Conservation (phyloP, 1,140 invertebrate genomes). For the Sinella curviseta region DNA sequence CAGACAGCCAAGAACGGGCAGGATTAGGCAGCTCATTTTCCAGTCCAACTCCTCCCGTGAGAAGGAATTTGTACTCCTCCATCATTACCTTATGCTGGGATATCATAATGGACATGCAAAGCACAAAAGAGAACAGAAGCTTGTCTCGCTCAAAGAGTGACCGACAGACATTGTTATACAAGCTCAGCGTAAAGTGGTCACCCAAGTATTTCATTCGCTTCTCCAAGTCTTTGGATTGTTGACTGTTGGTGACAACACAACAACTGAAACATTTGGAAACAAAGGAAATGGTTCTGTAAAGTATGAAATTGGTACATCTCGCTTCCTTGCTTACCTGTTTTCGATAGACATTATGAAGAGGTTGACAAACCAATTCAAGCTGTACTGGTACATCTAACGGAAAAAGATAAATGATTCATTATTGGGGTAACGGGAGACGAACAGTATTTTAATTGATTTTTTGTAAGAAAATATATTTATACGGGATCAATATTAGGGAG, state of each 20-base stretch:
- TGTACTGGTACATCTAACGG: slow-evolving; percentile 62
- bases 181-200: slow-evolving; percentile 60
- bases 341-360: slow-evolving; percentile 76
- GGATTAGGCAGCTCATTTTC: slow-evolving; percentile 53
- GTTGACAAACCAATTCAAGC: slow-evolving; percentile 62
- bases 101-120: slow-evolving; percentile 44
- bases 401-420: neutral
- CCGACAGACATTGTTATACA: slow-evolving; percentile 63
- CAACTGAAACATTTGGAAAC: neutral
- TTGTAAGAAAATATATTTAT: no score
- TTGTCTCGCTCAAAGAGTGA: slow-evolving; percentile 66
- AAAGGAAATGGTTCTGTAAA: no score
- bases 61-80: slow-evolving; percentile 59
- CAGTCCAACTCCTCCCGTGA: slow-evolving; percentile 60
- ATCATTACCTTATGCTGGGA: slow-evolving; percentile 53
- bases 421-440: neutral
- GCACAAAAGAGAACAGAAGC: slow-evolving; percentile 60
- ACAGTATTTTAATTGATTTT: no score
- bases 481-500: slow-evolving; percentile 68
- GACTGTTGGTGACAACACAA: slow-evolving; percentile 53
- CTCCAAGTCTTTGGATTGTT: slow-evolving; percentile 56
- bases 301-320: slow-evolving; percentile 10
- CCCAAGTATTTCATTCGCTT: slow-evolving; percentile 57
- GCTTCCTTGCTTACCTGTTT: slow-evolving; percentile 61
- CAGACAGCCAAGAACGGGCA: slow-evolving; percentile 54